Evolutionary conservation across 1,140 invertebrate species (phyloP).

Genomic region (Maconellicoccus hirsutus): DNA sequence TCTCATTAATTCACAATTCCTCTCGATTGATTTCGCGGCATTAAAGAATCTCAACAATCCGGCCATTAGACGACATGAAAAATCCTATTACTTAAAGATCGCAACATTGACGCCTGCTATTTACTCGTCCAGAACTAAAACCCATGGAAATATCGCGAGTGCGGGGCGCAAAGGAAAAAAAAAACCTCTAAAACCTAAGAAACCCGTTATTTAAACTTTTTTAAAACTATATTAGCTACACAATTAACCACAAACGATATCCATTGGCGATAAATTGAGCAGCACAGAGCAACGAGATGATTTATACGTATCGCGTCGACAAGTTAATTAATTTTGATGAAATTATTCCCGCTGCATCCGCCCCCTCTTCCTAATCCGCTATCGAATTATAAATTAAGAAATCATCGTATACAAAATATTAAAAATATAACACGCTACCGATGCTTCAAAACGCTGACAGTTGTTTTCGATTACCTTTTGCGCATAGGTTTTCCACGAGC

Average conservation of each 20-base stretch:
- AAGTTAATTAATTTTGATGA: conserved; percentile 10
- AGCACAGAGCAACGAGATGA: background rate
- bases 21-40: too few species aligned
- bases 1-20: too few species aligned
- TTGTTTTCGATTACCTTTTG: too few species aligned
- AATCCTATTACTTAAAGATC: background rate
- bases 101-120: background rate
- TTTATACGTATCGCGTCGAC: background rate
- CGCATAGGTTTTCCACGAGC: too few species aligned
- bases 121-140: background rate
- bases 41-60: too few species aligned
- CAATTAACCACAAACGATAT: background rate
- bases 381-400: background rate
- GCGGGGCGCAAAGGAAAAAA: too few species aligned
- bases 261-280: background rate
- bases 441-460: too few species aligned
- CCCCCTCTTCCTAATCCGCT: too few species aligned
- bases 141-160: too few species aligned
- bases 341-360: background rate
- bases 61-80: background rate
- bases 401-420: background rate
- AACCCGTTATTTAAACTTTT: background rate
- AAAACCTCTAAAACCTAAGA: background rate
- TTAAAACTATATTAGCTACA: background rate
- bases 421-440: background rate